Evolutionary conservation across 2,113 vertebrate species (phyloP).

Genomic region (Paraplagusia blochii): DNA sequence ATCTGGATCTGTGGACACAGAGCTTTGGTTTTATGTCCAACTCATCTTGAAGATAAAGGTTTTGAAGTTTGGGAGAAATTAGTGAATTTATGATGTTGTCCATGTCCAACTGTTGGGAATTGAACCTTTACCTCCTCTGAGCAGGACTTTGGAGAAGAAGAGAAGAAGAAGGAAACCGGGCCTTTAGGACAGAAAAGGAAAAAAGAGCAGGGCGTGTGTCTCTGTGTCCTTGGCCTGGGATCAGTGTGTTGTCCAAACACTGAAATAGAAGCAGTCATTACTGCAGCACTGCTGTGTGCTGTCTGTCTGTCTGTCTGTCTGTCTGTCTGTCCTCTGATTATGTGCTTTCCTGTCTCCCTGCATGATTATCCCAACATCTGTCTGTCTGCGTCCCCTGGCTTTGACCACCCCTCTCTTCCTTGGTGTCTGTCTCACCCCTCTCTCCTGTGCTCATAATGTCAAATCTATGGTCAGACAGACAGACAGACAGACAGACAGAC

Average conservation of each 20-base stretch:
- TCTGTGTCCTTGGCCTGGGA: conserved; percentile 27
- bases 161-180: conserved; percentile 1
- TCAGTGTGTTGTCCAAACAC: conserved; percentile 42
- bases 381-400: too few relatives aligned
- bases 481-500: conserved; percentile 40
- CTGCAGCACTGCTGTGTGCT: conserved; percentile 21
- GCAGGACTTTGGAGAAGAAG: neutral
- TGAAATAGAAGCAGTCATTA: conserved; percentile 59
- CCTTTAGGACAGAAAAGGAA: neutral
- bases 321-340: too few relatives aligned
- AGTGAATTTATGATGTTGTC: too few relatives aligned
- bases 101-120: too few relatives aligned
- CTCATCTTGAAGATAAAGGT: too few relatives aligned
- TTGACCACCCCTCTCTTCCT: neutral
- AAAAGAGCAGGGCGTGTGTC: conserved; percentile 20
- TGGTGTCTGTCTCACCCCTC: neutral
- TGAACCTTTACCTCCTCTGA: too few relatives aligned
- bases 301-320: neutral
- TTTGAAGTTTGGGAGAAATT: too few relatives aligned
- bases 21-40: too few relatives aligned
- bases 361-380: too few relatives aligned
- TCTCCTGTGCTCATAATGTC: conserved; percentile 11
- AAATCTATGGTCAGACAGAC: conserved; percentile 26
- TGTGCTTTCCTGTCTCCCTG: too few relatives aligned
- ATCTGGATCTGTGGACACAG: too few relatives aligned